Conservation (phyloP, 2,113 vertebrate genomes). For the Dicerorhinus sumatrensis region DNA sequence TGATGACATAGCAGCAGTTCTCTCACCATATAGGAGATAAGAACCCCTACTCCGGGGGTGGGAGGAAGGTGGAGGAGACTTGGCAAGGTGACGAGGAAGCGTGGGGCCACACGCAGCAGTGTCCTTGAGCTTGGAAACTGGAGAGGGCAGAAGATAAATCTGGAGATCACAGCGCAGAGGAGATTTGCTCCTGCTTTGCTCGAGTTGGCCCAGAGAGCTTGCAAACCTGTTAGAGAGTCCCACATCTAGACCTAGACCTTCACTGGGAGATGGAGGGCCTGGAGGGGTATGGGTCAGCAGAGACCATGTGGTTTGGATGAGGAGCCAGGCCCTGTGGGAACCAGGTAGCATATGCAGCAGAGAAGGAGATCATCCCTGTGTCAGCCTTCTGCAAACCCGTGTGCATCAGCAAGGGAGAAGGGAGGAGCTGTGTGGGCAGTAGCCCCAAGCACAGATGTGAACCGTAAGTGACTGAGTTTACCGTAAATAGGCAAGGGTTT, state of each 20-base stretch:
- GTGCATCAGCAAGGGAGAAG: too few species aligned
- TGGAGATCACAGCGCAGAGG: background rate
- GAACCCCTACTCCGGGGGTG: background rate
- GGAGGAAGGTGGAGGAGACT: background rate
- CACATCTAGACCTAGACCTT: rapidly evolving
- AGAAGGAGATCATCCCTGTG: rapidly evolving
- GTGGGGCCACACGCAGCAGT: background rate
- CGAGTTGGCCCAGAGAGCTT: background rate
- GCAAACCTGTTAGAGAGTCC: rapidly evolving
- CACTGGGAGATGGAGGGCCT: background rate
- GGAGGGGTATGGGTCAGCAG: background rate
- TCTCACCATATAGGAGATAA: background rate
- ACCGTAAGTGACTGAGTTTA: background rate
- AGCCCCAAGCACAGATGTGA: rapidly evolving
- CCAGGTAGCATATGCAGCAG: background rate
- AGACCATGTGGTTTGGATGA: rapidly evolving
- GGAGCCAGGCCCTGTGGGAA: background rate
- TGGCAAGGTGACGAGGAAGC: background rate
- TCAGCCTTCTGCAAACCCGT: too few species aligned
- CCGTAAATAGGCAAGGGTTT: background rate
- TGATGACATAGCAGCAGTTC: background rate
- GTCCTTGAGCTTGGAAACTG: background rate
- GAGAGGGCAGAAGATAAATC: background rate
- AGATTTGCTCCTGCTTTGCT: background rate
- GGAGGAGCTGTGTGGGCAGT: background rate